Evolutionary conservation across 2,888 invertebrate species (phyloP).

Genomic region (Pseudococcus viburni): DNA sequence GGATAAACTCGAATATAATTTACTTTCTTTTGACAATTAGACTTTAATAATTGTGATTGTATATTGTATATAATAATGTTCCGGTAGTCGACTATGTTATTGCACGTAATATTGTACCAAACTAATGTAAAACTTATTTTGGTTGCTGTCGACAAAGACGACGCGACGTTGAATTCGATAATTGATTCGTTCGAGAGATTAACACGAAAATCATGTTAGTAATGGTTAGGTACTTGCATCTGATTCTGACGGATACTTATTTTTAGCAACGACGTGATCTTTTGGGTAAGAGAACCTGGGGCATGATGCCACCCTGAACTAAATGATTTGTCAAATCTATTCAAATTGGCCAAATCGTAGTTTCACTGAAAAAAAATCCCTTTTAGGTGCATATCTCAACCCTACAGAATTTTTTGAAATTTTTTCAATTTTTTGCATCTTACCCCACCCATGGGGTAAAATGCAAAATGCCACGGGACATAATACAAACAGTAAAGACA

Average conservation of each 20-base stretch:
- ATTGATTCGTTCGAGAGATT: not conserved
- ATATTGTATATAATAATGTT: constrained; percentile 49
- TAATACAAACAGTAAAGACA: too few relatives aligned
- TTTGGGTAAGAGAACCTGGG: not conserved
- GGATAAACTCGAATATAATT: constrained; percentile 65
- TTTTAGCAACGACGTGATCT: not conserved
- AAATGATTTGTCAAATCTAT: too few relatives aligned
- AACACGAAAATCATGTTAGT: not conserved
- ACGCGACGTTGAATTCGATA: not conserved
- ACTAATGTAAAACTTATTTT: not conserved
- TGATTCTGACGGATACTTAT: constrained; percentile 9
- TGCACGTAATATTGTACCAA: not conserved
- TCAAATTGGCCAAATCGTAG: too few relatives aligned
- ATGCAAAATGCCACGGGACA: too few relatives aligned
- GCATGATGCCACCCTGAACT: too few relatives aligned
- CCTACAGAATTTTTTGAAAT: too few relatives aligned
- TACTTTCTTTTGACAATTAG: constrained; percentile 66
- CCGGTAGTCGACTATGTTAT: constrained; percentile 43
- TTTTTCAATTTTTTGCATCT: too few relatives aligned
- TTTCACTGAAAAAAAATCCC: too few relatives aligned
- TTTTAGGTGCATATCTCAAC: too few relatives aligned
- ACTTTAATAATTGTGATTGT: constrained; percentile 58
- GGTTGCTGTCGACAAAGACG: not conserved
- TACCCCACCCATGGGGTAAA: too few relatives aligned
- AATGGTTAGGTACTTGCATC: not conserved